Evolutionary conservation across 2,113 vertebrate genomes (phyloP), one percentile per base, ranked within the genome.

Genomic region (Pyxicephalus adspersus): DNA sequence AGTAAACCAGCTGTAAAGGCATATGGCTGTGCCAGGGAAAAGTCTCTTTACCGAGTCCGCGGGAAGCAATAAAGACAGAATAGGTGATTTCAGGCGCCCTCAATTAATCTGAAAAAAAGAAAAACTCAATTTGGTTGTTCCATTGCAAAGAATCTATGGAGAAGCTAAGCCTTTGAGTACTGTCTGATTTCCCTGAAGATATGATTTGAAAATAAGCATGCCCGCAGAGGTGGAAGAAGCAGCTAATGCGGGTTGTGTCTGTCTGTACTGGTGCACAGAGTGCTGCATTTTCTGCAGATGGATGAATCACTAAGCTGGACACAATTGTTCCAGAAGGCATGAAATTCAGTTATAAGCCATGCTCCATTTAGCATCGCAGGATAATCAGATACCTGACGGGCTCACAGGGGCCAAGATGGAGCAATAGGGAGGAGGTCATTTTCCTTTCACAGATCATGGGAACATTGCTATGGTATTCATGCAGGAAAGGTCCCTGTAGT

Each of bases 251-350:
- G 70, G 22, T 22, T 31, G 16, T 50, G 25, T 77, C 38, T 38
- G 5, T 72, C 63, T 64, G 26, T 29, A 26, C 38, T 45, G 38
- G 5, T 54, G 29, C 52, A 38, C 52, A 29, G 28, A 8, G 60
- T 29, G 22, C 61, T n/a, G 25, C 0, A 0, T 60, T 86, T 84
- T 26, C 67, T 68, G 45, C 78, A 83, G 83, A 85, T 31, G 64
- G 82, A 84, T 78, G 83, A 78, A 83, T 67, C 73, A 76, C 66
- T 85, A 76, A 65, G 77, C 81, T 83, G 58, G 71, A 85, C 57
- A 80, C 55, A 85, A 77, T 80, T 83, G 77, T 85, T 90, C 71
- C 74, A 34, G 83, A 73, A 84, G 83, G 80, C 82, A 83, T 83
- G 83, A 87, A 87, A 84, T 85, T 64, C 83, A 84, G 73, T 83